Percentiles rank a stretch among this genome's conserved stretches.
phyloP scores from a whole-genome alignment of 2,113 vertebrate genomes.

The Neofelis nebulosa region DNA sequence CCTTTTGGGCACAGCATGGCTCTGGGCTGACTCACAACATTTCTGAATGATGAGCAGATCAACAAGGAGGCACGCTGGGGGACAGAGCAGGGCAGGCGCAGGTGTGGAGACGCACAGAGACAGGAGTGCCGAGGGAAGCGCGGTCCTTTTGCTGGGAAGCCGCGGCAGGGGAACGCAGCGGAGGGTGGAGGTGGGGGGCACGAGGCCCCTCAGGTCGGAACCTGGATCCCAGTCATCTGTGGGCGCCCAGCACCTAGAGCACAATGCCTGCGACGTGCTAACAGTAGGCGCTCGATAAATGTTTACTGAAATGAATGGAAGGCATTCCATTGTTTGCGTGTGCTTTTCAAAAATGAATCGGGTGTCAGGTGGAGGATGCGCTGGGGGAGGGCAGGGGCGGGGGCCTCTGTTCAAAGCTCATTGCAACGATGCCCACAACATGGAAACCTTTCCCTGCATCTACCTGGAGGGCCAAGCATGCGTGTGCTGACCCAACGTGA shows the following conservation, averaged over 20 bases:
- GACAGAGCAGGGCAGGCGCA: neutral
- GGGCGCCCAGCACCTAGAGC: too few species aligned
- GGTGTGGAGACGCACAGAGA: neutral
- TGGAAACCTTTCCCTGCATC: fast-evolving
- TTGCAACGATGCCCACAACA: fast-evolving
- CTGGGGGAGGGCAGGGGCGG: neutral
- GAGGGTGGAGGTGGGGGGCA: neutral
- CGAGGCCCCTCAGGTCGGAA: neutral
- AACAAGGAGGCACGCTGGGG: fast-evolving
- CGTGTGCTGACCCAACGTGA: fast-evolving
- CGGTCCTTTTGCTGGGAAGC: neutral
- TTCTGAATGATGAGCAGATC: too few species aligned
- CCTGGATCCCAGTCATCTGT: too few species aligned
- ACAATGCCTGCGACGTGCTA: fast-evolving
- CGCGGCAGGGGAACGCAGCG: neutral
- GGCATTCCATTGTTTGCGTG: neutral
- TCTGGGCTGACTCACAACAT: neutral
- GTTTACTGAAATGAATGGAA: fast-evolving
- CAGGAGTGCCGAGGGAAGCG: neutral
- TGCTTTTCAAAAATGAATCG: neutral
- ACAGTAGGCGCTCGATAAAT: neutral
- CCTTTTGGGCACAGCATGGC: neutral
- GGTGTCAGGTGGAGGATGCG: neutral
- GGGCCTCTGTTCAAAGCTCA: neutral
- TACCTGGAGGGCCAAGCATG: fast-evolving